Evolutionary conservation across 2,797 vertebrate species (phyloP), one percentile per base, ranked within the genome.

Genomic region (Urocyon cinereoargenteus): DNA sequence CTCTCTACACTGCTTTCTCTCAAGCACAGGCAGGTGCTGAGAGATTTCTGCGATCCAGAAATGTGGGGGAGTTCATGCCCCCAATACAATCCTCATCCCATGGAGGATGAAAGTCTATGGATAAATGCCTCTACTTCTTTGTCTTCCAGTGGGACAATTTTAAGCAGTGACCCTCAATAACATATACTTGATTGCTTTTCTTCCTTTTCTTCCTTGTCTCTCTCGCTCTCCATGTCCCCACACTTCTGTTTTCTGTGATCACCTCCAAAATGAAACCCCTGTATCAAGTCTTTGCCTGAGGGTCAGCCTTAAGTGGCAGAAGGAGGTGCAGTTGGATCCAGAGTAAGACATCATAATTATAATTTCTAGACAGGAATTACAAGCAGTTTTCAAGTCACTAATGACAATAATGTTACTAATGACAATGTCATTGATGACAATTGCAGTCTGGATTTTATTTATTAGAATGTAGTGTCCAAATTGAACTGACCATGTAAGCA

Each of bases 321-420:
- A n/a, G 10, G 14, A 81, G 10, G 22, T 75, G 14, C 85, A 26
- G 12, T 22, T 87, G n/a, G 16, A 70, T 45, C n/a, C 79, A 90
- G 13, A 91, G 57, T 82, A 92, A 31, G n/a, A 73, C 45, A 87
- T 49, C 28, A 24, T 49, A 83, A 96, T 70, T 49, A 73, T 34
- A 91, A 82, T 91, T 28, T 24, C 83, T 57, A 79, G 28, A 9
- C 40, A 45, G 40, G 40, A 45, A 8, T 66, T 82, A 79, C 96
- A 66, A 93, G 51, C 16, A 92, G 59, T 49, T 93, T 90, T 90
- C 49, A 78, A n/a, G 26, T 86, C 26, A 86, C 51, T 95, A n/a
- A 66, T 62, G 45, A 59, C 51, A 49, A 49, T 49, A 86, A 79
- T 85, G 72, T 86, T 24, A 85, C 51, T 95, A 34, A 72, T 61